Evolutionary conservation across 2,113 vertebrate genomes (phyloP).

Genomic region (Propithecus coquereli): DNA sequence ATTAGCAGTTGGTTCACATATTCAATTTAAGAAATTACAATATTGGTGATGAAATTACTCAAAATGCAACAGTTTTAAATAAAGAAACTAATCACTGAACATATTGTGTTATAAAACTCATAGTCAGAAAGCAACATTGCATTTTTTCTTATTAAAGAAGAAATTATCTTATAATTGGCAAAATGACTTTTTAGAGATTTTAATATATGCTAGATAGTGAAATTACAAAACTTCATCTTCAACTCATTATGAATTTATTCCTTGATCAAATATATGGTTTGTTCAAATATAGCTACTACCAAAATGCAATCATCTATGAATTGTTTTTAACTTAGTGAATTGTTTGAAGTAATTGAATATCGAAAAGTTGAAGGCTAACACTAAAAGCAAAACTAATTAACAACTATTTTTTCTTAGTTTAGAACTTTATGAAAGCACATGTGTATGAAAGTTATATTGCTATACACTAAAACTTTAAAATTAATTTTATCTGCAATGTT

Average conservation of each 20-base stretch:
- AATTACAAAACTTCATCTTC: background rate
- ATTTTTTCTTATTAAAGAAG: conserved; percentile 43
- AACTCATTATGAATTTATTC: background rate
- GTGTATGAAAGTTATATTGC: background rate
- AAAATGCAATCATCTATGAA: background rate
- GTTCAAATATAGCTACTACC: background rate
- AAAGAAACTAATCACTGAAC: background rate
- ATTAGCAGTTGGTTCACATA: background rate
- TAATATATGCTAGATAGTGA: background rate
- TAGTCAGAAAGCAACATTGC: background rate
- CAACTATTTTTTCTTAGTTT: background rate
- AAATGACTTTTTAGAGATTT: conserved; percentile 30
- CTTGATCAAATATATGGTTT: conserved; percentile 35
- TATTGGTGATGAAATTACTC: background rate
- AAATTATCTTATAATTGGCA: conserved; percentile 40
- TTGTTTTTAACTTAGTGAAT: conserved; percentile 52
- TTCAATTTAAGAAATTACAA: background rate
- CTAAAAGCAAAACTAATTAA: conserved; percentile 51
- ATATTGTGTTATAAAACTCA: background rate
- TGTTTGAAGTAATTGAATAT: conserved; percentile 1
- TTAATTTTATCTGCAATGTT: conserved; percentile 34
- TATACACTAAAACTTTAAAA: conserved; percentile 32
- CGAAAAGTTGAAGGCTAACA: conserved; percentile 52
- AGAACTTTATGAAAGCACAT: background rate
- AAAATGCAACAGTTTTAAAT: conserved; percentile 10